Percentiles rank a stretch among this genome's conserved stretches.
phyloP scores from a whole-genome alignment of 2,888 invertebrate species.

The Zootermopsis nevadensis region DNA sequence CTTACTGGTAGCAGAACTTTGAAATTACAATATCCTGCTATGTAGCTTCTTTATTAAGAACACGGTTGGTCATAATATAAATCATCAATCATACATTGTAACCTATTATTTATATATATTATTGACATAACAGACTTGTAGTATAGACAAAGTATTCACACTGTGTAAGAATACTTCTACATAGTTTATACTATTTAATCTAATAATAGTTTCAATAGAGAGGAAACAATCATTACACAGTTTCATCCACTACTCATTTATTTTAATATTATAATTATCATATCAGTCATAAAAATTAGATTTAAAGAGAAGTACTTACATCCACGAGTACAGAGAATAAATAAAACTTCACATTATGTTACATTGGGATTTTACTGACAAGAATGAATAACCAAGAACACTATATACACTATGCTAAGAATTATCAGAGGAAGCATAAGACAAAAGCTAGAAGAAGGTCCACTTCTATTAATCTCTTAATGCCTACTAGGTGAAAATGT shows the following conservation, averaged over 20 bases:
- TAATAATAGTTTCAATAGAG: not conserved
- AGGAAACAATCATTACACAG: not conserved
- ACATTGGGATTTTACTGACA: not conserved
- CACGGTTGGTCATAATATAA: too few species aligned
- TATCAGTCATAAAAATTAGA: not conserved
- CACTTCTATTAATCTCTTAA: too few species aligned
- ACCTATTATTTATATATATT: too few species aligned
- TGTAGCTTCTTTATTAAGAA: too few species aligned
- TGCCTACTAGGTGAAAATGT: too few species aligned
- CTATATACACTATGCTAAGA: not conserved
- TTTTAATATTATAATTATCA: not conserved
- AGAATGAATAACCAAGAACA: not conserved
- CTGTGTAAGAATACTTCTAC: not conserved
- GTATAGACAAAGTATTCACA: not conserved
- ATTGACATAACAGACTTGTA: constrained; percentile 1
- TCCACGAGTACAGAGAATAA: not conserved
- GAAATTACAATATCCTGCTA: not conserved
- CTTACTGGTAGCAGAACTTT: too few species aligned
- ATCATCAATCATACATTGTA: too few species aligned
- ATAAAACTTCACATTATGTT: constrained; percentile 5
- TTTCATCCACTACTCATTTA: not conserved
- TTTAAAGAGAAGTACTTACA: not conserved
- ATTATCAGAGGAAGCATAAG: not conserved
- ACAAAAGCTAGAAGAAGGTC: not conserved
- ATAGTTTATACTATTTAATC: not conserved